These are phyloP conservation scores for Tortricodes alternella DNA, from an alignment of 2,888 invertebrate species.

Conservation along the genomic window DNA sequence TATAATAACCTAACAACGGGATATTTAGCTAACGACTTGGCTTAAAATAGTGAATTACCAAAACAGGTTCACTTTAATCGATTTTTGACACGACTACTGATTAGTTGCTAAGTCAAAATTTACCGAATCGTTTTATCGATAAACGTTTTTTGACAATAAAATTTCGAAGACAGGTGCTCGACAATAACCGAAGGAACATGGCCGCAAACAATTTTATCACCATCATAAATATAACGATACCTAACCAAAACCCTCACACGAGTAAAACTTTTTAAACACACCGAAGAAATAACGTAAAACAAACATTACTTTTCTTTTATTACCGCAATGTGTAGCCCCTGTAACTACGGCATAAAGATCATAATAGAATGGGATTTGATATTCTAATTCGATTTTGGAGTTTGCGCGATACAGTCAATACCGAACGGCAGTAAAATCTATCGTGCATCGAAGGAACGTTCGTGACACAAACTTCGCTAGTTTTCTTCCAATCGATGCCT, in stretches of 20 bases:
- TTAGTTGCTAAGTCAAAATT: conserved; percentile 13
- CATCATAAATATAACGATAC: conserved; percentile 71
- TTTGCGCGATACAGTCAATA: conserved; percentile 44
- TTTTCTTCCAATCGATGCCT: conserved; percentile 70
- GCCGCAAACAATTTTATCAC: conserved; percentile 80
- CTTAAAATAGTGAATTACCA: neutral
- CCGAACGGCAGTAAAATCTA: conserved; percentile 70
- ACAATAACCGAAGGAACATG: conserved; percentile 63
- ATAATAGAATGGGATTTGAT: conserved; percentile 36
- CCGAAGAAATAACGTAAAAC: conserved; percentile 49
- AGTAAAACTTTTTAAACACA: conserved; percentile 60
- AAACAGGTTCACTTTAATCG: conserved; percentile 1
- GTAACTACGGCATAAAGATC: conserved; percentile 39
- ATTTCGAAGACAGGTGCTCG: conserved; percentile 65
- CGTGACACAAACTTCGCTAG: conserved; percentile 69
- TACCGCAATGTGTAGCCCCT: conserved; percentile 35
- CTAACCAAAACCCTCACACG: conserved; percentile 56
- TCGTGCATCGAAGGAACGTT: conserved; percentile 70
- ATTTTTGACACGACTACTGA: conserved; percentile 12
- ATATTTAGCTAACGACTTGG: conserved; percentile 20
- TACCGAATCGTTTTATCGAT: conserved; percentile 38
- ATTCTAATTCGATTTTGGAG: conserved; percentile 32
- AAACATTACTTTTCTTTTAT: conserved; percentile 39
- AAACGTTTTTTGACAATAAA: conserved; percentile 51
- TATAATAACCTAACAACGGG: conserved; percentile 16